Conservation (phyloP, 2,888 invertebrate genomes). For the Balanococcus diminutus region DNA sequence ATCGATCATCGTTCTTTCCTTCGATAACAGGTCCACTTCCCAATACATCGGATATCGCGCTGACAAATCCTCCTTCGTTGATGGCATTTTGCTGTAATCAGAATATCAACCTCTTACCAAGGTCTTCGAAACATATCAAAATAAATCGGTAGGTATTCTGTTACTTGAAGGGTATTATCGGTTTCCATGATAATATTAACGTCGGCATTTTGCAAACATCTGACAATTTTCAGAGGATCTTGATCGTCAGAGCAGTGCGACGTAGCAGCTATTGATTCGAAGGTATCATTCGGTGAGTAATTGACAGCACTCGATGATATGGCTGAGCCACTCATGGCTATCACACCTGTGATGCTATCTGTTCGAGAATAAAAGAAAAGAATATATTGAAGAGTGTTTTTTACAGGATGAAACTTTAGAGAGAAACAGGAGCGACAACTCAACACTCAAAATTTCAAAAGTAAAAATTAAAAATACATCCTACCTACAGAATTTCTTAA, state of each 20-base stretch:
- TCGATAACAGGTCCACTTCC: slow-evolving; percentile 75
- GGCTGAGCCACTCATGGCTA: slow-evolving; percentile 78
- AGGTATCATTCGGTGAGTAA: slow-evolving; percentile 68
- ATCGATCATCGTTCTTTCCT: slow-evolving; percentile 69
- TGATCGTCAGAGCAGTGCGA: slow-evolving; percentile 68
- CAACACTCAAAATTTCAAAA: too few relatives aligned
- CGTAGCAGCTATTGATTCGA: slow-evolving; percentile 68
- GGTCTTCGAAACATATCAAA: neutral
- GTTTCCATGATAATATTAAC: slow-evolving; percentile 61
- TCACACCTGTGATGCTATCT: slow-evolving; percentile 67
- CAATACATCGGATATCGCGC: slow-evolving; percentile 68
- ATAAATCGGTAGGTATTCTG: neutral
- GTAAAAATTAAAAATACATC: too few relatives aligned
- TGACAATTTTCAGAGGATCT: slow-evolving; percentile 69
- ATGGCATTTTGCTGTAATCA: slow-evolving; percentile 61
- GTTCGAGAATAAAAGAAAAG: slow-evolving; percentile 52
- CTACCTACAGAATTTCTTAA: too few relatives aligned
- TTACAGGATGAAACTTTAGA: too few relatives aligned
- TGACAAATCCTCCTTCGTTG: slow-evolving; percentile 68
- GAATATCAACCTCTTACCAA: neutral
- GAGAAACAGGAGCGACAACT: too few relatives aligned
- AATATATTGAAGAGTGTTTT: too few relatives aligned
- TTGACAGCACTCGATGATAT: slow-evolving; percentile 75
- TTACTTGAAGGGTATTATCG: slow-evolving; percentile 47
- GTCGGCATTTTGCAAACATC: slow-evolving; percentile 68